A percentile compares a stretch with the other conserved stretches of the same genome.
Conservation (phyloP, 1,140 invertebrate species). For the Kradibia gibbosae region DNA sequence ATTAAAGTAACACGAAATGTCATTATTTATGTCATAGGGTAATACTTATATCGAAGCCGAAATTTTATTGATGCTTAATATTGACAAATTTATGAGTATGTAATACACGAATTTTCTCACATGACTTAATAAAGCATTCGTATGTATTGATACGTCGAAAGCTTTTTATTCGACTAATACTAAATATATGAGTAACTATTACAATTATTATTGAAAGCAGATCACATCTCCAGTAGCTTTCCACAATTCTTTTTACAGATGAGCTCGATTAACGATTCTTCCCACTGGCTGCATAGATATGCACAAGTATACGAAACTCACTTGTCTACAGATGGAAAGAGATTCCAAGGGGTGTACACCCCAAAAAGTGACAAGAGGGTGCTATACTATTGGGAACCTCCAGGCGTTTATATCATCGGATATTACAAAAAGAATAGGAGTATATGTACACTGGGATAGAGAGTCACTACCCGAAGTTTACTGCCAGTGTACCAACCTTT, state of each 20-base stretch:
- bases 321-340: conserved; percentile 41
- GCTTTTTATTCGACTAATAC: not conserved
- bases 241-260: conserved; percentile 38
- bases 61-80: no score
- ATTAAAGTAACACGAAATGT: no score
- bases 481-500: conserved; percentile 1
- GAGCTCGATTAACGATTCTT: conserved; percentile 49
- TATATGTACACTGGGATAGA: not conserved
- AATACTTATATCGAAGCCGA: no score
- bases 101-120: not conserved
- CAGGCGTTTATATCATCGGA: conserved; percentile 59
- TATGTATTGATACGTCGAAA: not conserved
- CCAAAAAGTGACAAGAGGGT: conserved; percentile 53
- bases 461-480: conserved; percentile 14
- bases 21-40: no score
- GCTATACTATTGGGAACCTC: conserved; percentile 48
- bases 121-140: not conserved
- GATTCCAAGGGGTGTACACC: conserved; percentile 24
- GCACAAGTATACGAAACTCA: conserved; percentile 32
- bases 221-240: conserved; percentile 41
- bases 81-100: no score
- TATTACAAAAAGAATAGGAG: conserved; percentile 55
- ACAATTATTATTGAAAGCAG: conserved; percentile 37
- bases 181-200: no score
- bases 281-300: conserved; percentile 43